Conservation (phyloP, 2,113 vertebrate genomes). For the Asarcornis scutulata region DNA sequence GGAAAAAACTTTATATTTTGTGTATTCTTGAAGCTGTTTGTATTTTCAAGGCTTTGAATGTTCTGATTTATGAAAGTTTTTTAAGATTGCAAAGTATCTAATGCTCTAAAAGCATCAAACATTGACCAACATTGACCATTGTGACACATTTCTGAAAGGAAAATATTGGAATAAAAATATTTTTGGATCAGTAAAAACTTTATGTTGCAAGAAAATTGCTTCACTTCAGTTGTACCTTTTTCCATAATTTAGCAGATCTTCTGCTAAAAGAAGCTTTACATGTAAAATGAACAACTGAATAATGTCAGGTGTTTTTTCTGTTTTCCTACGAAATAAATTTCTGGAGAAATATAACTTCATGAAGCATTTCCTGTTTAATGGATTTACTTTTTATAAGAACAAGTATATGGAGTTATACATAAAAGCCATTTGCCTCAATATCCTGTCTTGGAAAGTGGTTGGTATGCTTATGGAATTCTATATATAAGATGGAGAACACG, state of each 20-base stretch:
- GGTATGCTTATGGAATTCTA: neutral
- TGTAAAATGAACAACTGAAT: neutral
- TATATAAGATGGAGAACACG: neutral
- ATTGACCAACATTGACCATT: neutral
- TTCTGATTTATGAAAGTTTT: neutral
- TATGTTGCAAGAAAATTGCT: neutral
- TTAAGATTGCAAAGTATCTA: neutral
- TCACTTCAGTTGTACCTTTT: neutral
- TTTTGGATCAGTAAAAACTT: neutral
- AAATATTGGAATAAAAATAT: neutral
- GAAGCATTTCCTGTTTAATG: neutral
- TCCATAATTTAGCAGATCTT: neutral
- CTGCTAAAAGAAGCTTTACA: neutral
- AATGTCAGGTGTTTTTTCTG: neutral
- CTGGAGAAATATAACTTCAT: neutral
- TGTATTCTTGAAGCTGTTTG: neutral
- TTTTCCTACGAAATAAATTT: neutral
- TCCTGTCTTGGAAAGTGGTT: neutral
- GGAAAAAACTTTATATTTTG: neutral
- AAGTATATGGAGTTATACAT: neutral
- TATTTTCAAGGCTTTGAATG: neutral
- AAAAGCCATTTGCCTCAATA: neutral
- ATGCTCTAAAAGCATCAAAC: neutral
- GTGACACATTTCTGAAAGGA: neutral
- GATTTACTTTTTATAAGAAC: neutral